Conservation (phyloP, 2,113 vertebrate genomes). For the Entomyzon cyanotis region DNA sequence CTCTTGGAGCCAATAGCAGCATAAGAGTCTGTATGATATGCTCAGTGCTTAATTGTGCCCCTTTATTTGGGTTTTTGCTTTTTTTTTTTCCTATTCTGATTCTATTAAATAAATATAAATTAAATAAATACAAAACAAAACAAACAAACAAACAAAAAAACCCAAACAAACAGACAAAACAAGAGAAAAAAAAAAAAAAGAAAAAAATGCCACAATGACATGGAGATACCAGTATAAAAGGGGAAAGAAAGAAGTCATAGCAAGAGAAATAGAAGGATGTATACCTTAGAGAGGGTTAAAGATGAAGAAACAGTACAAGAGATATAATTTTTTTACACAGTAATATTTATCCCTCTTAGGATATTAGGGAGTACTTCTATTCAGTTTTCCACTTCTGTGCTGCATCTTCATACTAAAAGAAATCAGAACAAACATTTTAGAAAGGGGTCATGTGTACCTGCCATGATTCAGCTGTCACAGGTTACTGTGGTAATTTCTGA, state of each 20-base stretch:
- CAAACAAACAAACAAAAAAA: neutral
- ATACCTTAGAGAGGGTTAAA: neutral
- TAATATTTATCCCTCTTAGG: neutral
- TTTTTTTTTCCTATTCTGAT: accelerated
- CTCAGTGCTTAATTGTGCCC: neutral
- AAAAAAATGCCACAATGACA: accelerated
- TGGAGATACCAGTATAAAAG: neutral
- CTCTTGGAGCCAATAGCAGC: neutral
- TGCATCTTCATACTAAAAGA: neutral
- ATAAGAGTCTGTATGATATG: neutral
- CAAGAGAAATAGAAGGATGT: neutral
- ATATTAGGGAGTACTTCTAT: neutral
- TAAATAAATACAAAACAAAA: neutral
- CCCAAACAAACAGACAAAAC: neutral
- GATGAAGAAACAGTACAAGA: neutral
- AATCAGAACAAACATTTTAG: slow-evolving; percentile 28
- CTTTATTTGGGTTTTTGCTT: accelerated
- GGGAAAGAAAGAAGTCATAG: neutral
- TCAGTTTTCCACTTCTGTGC: neutral
- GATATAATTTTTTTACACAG: neutral
- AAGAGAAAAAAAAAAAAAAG: accelerated
- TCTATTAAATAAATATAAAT: neutral
- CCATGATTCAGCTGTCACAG: slow-evolving; percentile 10
- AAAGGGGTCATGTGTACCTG: neutral
- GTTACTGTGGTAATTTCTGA: neutral